A percentile compares a stretch with the other conserved stretches of the same genome.
Conservation (phyloP, 2,888 invertebrate genomes). For the Serripes groenlandicus region DNA sequence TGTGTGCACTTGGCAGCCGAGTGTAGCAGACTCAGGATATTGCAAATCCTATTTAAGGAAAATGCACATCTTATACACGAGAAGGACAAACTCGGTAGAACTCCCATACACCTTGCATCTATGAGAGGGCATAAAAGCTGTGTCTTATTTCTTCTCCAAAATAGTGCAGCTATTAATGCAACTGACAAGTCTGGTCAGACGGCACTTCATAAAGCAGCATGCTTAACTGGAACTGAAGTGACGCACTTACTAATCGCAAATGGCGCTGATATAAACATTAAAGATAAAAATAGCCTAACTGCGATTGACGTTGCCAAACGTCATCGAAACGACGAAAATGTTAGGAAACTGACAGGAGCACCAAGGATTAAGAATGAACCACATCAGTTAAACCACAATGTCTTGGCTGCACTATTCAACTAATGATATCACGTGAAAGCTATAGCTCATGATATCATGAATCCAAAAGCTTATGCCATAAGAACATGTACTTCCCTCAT, state of each 20-base stretch:
- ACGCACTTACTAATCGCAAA: background rate
- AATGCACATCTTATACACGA: background rate
- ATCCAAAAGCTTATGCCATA: too few relatives aligned
- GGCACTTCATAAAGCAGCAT: conserved; percentile 9
- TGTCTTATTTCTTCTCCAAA: background rate
- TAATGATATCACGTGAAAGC: too few relatives aligned
- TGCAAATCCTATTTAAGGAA: background rate
- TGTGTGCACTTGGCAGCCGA: background rate
- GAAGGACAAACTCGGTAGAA: background rate
- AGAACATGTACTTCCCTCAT: too few relatives aligned
- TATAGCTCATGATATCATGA: too few relatives aligned
- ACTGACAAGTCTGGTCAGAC: background rate
- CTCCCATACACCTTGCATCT: background rate
- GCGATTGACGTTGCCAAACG: background rate
- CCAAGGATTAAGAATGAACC: too few relatives aligned
- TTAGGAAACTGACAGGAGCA: too few relatives aligned
- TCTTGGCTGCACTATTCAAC: too few relatives aligned
- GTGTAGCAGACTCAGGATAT: background rate
- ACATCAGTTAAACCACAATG: too few relatives aligned
- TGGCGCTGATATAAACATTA: background rate
- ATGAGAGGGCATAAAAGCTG: background rate
- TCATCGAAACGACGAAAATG: background rate
- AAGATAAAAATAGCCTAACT: background rate
- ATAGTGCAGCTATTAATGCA: background rate
- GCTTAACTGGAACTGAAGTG: background rate